These are phyloP conservation scores for Branchinecta sandiegonensis DNA, from an alignment of 2,888 invertebrate genomes.

Conservation along the genomic window DNA sequence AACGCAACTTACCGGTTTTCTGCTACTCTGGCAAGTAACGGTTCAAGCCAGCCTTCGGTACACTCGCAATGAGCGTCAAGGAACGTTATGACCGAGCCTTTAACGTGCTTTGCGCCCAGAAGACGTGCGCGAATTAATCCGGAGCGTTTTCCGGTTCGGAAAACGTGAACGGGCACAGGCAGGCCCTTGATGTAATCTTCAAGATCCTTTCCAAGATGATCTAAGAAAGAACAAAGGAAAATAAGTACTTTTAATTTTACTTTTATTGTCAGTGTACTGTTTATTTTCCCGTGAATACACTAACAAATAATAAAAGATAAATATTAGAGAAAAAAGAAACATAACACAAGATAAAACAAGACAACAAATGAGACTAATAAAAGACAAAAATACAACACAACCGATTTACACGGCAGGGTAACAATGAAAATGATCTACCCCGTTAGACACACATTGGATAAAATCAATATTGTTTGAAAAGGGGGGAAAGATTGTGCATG, in stretches of 20 bases:
- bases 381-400: not conserved
- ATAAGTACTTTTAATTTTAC: not conserved
- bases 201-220: conserved; percentile 69
- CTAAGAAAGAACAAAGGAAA: conserved; percentile 38
- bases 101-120: conserved; percentile 80
- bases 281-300: too few relatives aligned
- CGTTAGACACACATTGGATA: too few relatives aligned
- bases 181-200: conserved; percentile 75
- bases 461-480: too few relatives aligned
- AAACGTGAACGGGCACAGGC: conserved; percentile 70
- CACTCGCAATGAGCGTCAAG: conserved; percentile 98
- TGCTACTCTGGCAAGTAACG: conserved; percentile 75
- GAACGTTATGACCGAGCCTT: conserved; percentile 85
- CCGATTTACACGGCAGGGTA: not conserved
- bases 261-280: too few relatives aligned
- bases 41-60: conserved; percentile 97
- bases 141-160: conserved; percentile 79
- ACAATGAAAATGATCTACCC: not conserved
- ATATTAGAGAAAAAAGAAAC: not conserved
- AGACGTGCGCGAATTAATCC: conserved; percentile 91
- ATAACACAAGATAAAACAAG: not conserved
- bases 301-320: not conserved
- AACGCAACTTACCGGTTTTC: conserved; percentile 49
- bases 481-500: too few relatives aligned
- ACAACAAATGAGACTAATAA: not conserved